Evolutionary conservation across 2,888 invertebrate genomes (phyloP).

Genomic region (Lingula anatina): DNA sequence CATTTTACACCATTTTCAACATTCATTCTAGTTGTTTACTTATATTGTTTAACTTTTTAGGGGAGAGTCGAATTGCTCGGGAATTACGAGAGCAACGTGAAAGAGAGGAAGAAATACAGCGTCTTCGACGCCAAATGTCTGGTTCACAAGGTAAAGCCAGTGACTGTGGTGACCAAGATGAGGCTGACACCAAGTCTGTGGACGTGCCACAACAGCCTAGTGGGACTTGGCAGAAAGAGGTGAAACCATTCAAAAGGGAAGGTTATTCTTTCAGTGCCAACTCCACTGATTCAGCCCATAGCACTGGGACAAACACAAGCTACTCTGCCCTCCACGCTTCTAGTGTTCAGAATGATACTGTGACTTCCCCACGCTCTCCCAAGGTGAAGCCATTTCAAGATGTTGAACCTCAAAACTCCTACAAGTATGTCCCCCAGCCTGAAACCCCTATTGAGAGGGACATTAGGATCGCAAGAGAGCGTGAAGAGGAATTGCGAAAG

Average conservation of each 20-base stretch:
- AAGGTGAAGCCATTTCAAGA: slow-evolving; percentile 10
- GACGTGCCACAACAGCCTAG: not conserved
- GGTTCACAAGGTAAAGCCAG: not conserved
- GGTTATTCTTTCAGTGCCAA: too few species aligned
- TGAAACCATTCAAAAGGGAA: slow-evolving; percentile 23
- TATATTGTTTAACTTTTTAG: too few species aligned
- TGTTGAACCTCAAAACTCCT: slow-evolving; percentile 5
- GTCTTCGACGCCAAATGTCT: slow-evolving; percentile 15
- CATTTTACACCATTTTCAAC: too few species aligned
- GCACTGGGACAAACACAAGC: too few species aligned
- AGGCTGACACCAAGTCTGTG: not conserved
- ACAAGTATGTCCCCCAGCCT: slow-evolving; percentile 12
- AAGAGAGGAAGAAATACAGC: slow-evolving; percentile 55
- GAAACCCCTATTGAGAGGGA: slow-evolving; percentile 58
- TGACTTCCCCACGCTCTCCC: too few species aligned
- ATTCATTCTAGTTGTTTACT: too few species aligned
- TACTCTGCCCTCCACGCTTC: not conserved
- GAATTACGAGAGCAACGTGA: slow-evolving; percentile 55
- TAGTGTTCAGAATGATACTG: not conserved
- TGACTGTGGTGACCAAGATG: not conserved
- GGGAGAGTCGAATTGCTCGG: slow-evolving; percentile 50
- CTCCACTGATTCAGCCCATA: too few species aligned
- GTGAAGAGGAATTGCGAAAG: slow-evolving; percentile 55
- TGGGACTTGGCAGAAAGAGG: slow-evolving; percentile 24
- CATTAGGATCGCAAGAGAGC: slow-evolving; percentile 55